Percentiles rank a stretch among this genome's conserved stretches.
Conservation (phyloP, 2,888 invertebrate species). For the Carterocephalus palaemon region DNA sequence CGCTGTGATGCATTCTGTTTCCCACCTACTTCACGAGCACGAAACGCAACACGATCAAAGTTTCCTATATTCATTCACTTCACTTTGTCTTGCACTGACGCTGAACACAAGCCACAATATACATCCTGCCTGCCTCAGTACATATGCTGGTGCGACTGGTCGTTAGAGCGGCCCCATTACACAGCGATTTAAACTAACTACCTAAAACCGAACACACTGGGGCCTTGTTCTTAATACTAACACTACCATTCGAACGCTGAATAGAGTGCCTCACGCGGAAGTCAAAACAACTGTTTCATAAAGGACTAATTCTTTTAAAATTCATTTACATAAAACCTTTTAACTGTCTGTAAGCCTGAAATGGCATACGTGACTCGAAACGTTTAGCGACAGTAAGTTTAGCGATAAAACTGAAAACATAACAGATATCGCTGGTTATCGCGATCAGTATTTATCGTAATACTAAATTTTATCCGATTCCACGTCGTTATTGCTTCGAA, state of each 20-base stretch:
- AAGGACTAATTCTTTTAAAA: slow-evolving; percentile 5
- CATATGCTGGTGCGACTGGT: slow-evolving; percentile 24
- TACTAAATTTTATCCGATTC: slow-evolving; percentile 59
- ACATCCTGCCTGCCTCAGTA: slow-evolving; percentile 12
- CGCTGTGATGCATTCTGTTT: slow-evolving; percentile 50
- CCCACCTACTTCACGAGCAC: not conserved
- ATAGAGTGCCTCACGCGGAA: slow-evolving; percentile 17
- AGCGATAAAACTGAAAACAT: slow-evolving; percentile 61
- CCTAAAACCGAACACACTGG: slow-evolving; percentile 25
- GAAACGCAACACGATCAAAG: not conserved
- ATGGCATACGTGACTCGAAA: slow-evolving; percentile 73
- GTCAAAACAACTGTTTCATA: slow-evolving; percentile 13
- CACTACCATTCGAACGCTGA: slow-evolving; percentile 14
- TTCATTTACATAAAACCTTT: slow-evolving; percentile 39
- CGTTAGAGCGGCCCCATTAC: slow-evolving; percentile 27
- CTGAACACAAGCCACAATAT: slow-evolving; percentile 8
- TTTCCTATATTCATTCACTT: slow-evolving; percentile 20
- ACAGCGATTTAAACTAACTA: slow-evolving; percentile 28
- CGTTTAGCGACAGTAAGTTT: too few species aligned
- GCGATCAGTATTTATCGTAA: slow-evolving; percentile 48
- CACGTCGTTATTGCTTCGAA: slow-evolving; percentile 61
- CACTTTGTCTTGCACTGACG: slow-evolving; percentile 20
- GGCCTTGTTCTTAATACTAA: slow-evolving; percentile 27
- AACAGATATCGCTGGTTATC: slow-evolving; percentile 62
- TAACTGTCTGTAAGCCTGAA: slow-evolving; percentile 49